These are phyloP conservation scores for Lontra canadensis DNA, from an alignment of 2,113 vertebrate species.

Conservation along the genomic window DNA sequence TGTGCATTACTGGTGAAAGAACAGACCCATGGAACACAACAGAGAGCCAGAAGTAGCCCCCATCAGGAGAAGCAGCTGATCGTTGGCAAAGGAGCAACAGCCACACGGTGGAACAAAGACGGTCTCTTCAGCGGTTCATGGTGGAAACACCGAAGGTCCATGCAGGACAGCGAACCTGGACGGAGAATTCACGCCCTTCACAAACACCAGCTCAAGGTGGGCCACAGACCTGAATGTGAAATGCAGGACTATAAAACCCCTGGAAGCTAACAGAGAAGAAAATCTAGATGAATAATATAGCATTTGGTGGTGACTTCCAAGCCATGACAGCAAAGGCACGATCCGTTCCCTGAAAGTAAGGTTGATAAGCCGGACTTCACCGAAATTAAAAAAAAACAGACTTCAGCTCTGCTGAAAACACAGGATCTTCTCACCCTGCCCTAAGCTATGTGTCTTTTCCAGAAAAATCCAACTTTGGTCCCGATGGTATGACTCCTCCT, in stretches of 20 bases:
- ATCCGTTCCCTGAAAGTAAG: not conserved
- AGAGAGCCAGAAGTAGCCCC: not conserved
- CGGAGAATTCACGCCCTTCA: not conserved
- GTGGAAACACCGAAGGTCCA: not conserved
- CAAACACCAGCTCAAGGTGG: not conserved
- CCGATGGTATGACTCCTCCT: not conserved
- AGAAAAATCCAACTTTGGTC: not conserved
- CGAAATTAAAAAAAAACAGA: not conserved
- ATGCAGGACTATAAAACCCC: not conserved
- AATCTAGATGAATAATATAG: not conserved
- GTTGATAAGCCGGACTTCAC: not conserved
- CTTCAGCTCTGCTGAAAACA: not conserved
- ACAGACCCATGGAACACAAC: not conserved
- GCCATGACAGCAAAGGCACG: not conserved
- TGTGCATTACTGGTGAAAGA: not conserved
- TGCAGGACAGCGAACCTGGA: not conserved
- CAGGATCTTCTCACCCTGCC: not conserved
- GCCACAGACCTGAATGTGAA: not conserved
- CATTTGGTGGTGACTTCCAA: not conserved
- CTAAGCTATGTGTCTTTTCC: not conserved
- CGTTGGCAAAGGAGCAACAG: not conserved
- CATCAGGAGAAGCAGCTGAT: not conserved
- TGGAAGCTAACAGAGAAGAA: not conserved
- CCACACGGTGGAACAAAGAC: fast-evolving
- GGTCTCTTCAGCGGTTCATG: too few relatives aligned